phyloP scores from a whole-genome alignment of 1,140 invertebrate species.

The Aphaenogaster floridana region DNA sequence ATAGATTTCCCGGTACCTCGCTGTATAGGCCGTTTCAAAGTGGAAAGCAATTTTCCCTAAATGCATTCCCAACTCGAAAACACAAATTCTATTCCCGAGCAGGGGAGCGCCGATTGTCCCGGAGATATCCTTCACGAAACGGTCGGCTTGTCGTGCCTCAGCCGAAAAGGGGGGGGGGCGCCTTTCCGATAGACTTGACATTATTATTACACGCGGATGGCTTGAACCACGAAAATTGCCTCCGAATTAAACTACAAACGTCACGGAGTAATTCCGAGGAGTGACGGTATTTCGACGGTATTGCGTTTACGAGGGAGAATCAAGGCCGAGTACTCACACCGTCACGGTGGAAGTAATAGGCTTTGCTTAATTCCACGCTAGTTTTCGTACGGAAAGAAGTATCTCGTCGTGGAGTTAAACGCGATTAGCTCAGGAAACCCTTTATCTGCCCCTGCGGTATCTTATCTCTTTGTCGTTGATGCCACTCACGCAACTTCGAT shows the following conservation, averaged over 20 bases:
- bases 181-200: neutral
- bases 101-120: neutral
- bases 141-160: neutral
- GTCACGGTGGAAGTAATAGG: neutral
- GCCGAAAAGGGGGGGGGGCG: too few species aligned
- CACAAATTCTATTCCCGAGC: neutral
- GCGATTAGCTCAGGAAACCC: neutral
- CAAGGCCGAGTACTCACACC: neutral
- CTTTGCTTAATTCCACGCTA: neutral
- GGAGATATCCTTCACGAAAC: neutral
- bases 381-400: neutral
- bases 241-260: neutral
- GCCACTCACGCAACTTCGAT: neutral
- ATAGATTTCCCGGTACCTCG: slow-evolving; percentile 26
- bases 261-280: neutral
- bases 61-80: slow-evolving; percentile 9
- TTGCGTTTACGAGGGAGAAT: neutral
- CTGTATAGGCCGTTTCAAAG: slow-evolving; percentile 22
- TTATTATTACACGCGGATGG: neutral
- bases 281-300: neutral
- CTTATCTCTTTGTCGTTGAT: neutral
- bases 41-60: slow-evolving; percentile 40
- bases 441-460: slow-evolving; percentile 1
- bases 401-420: neutral
- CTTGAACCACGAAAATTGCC: neutral